Conservation (phyloP, 2,113 vertebrate species). For the Isichthys henryi region DNA sequence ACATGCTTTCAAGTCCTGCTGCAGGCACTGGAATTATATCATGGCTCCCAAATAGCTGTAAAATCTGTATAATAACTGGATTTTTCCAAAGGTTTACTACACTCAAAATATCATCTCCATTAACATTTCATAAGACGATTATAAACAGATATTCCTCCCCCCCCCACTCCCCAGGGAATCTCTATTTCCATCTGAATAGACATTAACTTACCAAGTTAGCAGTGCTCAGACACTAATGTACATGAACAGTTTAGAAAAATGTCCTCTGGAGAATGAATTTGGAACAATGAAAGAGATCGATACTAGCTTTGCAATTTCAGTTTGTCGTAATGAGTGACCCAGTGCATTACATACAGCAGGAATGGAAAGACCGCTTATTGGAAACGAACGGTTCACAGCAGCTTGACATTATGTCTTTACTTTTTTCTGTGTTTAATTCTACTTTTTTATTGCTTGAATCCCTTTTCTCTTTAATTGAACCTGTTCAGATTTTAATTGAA, state of each 20-base stretch:
- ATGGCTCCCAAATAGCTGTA: not conserved
- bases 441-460: conserved; percentile 37
- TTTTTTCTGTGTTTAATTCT: conserved; percentile 27
- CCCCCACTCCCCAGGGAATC: not conserved
- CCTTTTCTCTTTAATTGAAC: conserved; percentile 53
- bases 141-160: not conserved
- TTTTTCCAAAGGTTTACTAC: not conserved
- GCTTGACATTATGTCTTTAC: conserved; percentile 32
- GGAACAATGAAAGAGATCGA: conserved; percentile 1
- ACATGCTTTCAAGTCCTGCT: not conserved
- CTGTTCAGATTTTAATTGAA: conserved; percentile 48
- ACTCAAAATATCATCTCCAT: not conserved
- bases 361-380: conserved; percentile 33
- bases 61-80: not conserved
- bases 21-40: not conserved
- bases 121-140: not conserved
- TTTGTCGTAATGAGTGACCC: conserved; percentile 21
- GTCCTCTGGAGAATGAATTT: not conserved
- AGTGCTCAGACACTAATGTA: not conserved
- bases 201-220: not conserved
- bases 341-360: conserved; percentile 8
- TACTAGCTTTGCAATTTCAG: conserved; percentile 19
- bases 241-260: not conserved
- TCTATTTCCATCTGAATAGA: not conserved
- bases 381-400: conserved; percentile 20